Conservation (phyloP, 2,113 vertebrate genomes). For the Periophthalmus modestus region DNA sequence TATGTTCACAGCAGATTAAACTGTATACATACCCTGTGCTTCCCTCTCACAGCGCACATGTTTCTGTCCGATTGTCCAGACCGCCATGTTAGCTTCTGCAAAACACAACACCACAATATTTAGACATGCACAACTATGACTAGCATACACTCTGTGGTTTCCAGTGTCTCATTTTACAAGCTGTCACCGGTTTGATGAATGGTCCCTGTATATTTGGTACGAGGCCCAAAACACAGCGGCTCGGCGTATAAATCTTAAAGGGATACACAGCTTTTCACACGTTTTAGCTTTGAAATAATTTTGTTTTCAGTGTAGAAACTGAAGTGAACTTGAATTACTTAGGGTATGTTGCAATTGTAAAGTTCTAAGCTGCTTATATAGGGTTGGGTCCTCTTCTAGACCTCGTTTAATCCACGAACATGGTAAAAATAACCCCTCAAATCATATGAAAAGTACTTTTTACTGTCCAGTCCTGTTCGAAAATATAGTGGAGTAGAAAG, state of each 20-base stretch:
- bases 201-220: constrained; percentile 48
- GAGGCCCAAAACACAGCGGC: constrained; percentile 43
- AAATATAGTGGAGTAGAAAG: too few species aligned
- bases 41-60: constrained; percentile 97
- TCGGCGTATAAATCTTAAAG: constrained; percentile 69
- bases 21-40: constrained; percentile 87
- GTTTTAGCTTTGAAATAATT: neutral
- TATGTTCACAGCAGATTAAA: too few species aligned
- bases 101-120: constrained; percentile 28
- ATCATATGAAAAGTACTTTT: too few species aligned
- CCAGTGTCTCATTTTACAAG: constrained; percentile 55
- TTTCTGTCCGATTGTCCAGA: constrained; percentile 91
- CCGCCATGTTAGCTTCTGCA: constrained; percentile 94
- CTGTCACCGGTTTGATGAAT: constrained; percentile 54
- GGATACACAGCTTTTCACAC: neutral
- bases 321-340: too few species aligned
- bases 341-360: too few species aligned
- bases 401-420: neutral
- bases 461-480: too few species aligned
- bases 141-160: constrained; percentile 16
- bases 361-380: neutral
- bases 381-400: neutral
- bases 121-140: constrained; percentile 24
- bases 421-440: too few species aligned
- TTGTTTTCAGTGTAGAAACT: neutral